Percentiles rank a stretch among this genome's conserved stretches.
phyloP scores from a whole-genome alignment of 2,888 invertebrate genomes.

The Eupithecia exiguata region DNA sequence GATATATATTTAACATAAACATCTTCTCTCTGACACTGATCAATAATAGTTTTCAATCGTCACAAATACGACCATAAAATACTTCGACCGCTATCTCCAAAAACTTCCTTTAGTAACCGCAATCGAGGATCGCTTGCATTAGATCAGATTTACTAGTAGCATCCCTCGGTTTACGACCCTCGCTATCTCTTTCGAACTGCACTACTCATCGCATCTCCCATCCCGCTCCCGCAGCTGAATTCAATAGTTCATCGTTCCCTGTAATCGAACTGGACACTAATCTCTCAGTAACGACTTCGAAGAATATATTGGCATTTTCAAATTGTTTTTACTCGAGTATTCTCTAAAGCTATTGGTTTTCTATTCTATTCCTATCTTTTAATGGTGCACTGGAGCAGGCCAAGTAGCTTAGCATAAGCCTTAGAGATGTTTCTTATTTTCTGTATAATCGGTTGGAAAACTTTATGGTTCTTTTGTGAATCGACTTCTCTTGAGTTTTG shows the following conservation, averaged over 20 bases:
- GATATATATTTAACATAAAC: no score
- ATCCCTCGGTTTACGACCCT: conserved; percentile 40
- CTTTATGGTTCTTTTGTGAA: background rate
- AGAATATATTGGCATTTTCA: conserved; percentile 26
- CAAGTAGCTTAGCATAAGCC: conserved; percentile 1
- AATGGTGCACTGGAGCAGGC: conserved; percentile 5
- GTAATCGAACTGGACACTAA: conserved; percentile 32
- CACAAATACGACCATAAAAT: background rate
- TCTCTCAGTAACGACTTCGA: conserved; percentile 24
- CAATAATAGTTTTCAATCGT: background rate
- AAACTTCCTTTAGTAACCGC: conserved; percentile 30
- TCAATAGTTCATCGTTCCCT: conserved; percentile 31
- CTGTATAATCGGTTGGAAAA: background rate
- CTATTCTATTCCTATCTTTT: conserved; percentile 8
- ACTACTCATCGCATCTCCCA: conserved; percentile 19
- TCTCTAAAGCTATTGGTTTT: conserved; percentile 10
- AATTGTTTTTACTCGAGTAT: conserved; percentile 16
- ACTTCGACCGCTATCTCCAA: conserved; percentile 3
- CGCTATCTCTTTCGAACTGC: conserved; percentile 32
- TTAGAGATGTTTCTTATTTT: background rate
- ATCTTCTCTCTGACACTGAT: background rate
- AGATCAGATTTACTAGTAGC: conserved; percentile 44
- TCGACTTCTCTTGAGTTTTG: background rate
- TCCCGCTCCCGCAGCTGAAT: conserved; percentile 28
- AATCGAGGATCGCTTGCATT: conserved; percentile 43